Evolutionary conservation across 23 tunicate species (phyloP).

Genomic region (Trididemnum nubilum): DNA sequence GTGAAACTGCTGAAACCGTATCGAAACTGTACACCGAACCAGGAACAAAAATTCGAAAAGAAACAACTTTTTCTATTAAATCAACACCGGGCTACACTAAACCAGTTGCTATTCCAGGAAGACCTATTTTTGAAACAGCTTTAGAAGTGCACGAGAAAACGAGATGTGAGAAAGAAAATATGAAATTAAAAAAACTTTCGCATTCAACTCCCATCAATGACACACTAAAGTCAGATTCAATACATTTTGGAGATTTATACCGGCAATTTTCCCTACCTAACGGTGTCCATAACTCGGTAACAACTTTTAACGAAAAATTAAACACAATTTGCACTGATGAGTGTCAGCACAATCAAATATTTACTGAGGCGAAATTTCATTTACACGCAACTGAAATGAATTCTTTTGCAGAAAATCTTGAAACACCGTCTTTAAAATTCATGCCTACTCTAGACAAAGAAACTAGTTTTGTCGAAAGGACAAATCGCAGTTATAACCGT

Average conservation of each 20-base stretch:
- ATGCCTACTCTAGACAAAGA: background rate
- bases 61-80: background rate
- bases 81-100: background rate
- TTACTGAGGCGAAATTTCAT: too few species aligned
- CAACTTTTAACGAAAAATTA: background rate
- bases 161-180: too few species aligned
- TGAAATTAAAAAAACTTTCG: too few species aligned
- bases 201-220: background rate
- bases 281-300: background rate
- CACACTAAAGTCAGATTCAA: background rate
- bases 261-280: background rate
- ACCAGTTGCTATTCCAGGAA: background rate
- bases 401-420: background rate
- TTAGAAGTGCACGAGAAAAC: too few species aligned
- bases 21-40: background rate
- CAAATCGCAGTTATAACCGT: background rate
- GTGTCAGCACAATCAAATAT: too few species aligned
- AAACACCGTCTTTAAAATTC: background rate
- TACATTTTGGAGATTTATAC: background rate
- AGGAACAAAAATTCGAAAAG: background rate
- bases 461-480: too few species aligned
- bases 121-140: too few species aligned
- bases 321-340: too few species aligned
- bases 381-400: background rate
- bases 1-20: background rate